phyloP scores from a whole-genome alignment of 2,888 invertebrate genomes.

The Boloria selene region DNA sequence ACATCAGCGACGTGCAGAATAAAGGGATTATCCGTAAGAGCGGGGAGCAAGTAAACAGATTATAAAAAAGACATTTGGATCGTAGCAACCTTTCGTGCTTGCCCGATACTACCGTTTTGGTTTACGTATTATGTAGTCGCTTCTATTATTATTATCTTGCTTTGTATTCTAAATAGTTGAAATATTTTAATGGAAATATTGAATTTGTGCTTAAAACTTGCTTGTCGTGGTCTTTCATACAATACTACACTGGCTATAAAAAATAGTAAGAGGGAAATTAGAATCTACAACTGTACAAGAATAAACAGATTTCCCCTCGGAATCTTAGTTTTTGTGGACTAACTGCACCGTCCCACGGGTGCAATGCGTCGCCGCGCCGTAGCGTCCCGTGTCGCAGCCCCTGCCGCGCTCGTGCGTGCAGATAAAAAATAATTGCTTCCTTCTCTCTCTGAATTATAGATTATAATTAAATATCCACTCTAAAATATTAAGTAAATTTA shows the following conservation, averaged over 20 bases:
- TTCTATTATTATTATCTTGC: background rate
- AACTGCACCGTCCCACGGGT: constrained; percentile 66
- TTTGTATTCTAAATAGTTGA: too few species aligned
- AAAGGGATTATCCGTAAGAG: constrained; percentile 72
- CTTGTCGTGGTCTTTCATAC: too few species aligned
- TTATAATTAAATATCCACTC: constrained; percentile 33
- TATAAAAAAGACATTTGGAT: constrained; percentile 72
- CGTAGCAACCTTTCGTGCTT: constrained; percentile 41
- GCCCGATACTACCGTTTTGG: constrained; percentile 6
- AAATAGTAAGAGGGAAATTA: constrained; percentile 2
- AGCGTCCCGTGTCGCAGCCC: constrained; percentile 40
- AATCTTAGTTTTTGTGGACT: constrained; percentile 58
- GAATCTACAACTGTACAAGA: constrained; percentile 16
- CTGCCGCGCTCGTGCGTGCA: constrained; percentile 70
- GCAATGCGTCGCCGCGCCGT: constrained; percentile 69
- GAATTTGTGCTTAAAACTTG: too few species aligned
- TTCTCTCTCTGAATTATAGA: constrained; percentile 57
- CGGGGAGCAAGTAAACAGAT: constrained; percentile 75
- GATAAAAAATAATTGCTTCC: constrained; percentile 81
- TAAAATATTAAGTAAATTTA: constrained; percentile 48
- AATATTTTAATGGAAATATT: too few species aligned
- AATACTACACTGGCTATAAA: background rate
- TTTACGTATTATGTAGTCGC: background rate
- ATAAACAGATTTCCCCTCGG: constrained; percentile 59
- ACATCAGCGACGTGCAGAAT: constrained; percentile 60